Percentiles rank a stretch among this genome's conserved stretches.
These are phyloP conservation scores for Bungarus multicinctus DNA, from an alignment of 2,113 vertebrate genomes.

Conservation along the genomic window DNA sequence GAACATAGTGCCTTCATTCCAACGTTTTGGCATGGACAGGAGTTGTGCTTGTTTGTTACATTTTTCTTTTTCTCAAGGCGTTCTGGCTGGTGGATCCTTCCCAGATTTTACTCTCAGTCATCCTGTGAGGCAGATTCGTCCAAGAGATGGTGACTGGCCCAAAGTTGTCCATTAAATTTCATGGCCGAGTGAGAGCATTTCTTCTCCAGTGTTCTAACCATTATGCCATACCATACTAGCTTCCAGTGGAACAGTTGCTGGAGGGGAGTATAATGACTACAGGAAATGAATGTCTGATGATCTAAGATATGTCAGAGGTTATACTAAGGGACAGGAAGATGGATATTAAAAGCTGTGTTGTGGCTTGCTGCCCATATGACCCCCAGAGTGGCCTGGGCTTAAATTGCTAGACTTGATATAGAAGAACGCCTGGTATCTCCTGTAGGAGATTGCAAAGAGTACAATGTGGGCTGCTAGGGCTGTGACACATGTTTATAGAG, in stretches of 20 bases:
- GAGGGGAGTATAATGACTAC: not conserved
- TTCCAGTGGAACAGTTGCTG: not conserved
- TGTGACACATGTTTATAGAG: fast-evolving
- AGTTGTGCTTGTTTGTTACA: not conserved
- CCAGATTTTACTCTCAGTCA: not conserved
- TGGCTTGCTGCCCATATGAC: not conserved
- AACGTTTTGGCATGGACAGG: not conserved
- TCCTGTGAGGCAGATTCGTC: not conserved
- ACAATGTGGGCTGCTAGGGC: not conserved
- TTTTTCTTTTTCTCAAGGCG: not conserved
- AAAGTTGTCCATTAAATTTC: not conserved
- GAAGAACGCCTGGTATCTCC: not conserved
- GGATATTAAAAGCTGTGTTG: not conserved
- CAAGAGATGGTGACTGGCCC: not conserved
- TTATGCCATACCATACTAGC: too few species aligned
- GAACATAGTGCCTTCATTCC: not conserved
- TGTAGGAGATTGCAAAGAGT: not conserved
- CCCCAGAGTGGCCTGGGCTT: fast-evolving
- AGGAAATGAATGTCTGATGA: not conserved
- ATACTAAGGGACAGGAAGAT: not conserved
- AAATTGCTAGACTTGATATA: not conserved
- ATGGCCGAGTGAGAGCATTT: not conserved
- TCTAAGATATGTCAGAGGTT: not conserved
- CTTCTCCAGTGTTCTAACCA: not conserved
- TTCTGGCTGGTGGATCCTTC: not conserved